phyloP scores from a whole-genome alignment of 2,113 vertebrate genomes.

The Chaetura pelagica region DNA sequence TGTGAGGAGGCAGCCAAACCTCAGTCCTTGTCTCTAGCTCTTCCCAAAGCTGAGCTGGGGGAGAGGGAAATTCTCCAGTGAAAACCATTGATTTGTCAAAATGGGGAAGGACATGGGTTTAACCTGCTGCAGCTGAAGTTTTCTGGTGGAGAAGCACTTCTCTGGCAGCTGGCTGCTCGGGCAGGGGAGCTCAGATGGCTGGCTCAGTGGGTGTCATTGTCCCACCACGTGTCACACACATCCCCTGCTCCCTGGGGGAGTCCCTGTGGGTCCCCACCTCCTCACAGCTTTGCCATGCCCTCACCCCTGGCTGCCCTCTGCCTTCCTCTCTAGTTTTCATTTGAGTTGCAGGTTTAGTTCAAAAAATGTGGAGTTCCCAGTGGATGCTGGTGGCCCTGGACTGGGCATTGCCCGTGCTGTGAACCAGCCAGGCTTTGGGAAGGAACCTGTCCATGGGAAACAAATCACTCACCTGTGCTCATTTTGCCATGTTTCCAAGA shows the following conservation, averaged over 20 bases:
- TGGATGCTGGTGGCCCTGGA: background rate
- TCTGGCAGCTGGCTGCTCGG: rapidly evolving
- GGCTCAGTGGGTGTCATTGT: rapidly evolving
- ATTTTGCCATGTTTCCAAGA: background rate
- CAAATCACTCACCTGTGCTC: rapidly evolving
- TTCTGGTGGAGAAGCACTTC: background rate
- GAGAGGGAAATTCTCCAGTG: background rate
- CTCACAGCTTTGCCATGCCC: rapidly evolving
- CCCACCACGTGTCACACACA: rapidly evolving
- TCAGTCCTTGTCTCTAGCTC: background rate
- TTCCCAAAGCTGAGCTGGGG: too few species aligned
- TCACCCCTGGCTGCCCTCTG: background rate
- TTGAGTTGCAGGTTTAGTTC: background rate
- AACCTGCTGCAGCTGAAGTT: background rate
- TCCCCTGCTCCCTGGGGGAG: background rate
- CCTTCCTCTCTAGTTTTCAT: background rate
- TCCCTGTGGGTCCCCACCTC: background rate
- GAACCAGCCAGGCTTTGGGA: background rate
- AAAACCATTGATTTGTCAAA: background rate
- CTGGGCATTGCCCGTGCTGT: rapidly evolving
- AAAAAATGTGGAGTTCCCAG: background rate
- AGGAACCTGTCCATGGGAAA: background rate
- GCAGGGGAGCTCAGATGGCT: background rate
- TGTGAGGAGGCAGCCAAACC: background rate
- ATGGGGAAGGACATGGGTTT: rapidly evolving